phyloP scores from a whole-genome alignment of 2,888 invertebrate genomes.

The Bursaphelenchus okinawaensis region DNA sequence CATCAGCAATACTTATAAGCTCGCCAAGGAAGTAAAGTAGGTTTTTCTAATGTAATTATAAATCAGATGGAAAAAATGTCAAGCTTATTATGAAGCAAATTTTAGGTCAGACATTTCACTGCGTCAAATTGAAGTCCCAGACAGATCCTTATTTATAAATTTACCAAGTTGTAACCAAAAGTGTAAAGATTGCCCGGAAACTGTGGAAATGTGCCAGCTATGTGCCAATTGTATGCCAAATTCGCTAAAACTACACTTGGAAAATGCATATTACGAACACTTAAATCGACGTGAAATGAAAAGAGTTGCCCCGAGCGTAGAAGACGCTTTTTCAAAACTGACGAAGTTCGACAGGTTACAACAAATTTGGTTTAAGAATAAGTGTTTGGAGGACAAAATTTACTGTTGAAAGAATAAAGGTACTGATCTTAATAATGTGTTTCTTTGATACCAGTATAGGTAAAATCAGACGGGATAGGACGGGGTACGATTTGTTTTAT shows the following conservation, averaged over 20 bases:
- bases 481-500: too few species aligned
- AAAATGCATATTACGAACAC: constrained; percentile 74
- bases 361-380: background rate
- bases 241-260: constrained; percentile 65
- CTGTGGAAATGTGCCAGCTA: constrained; percentile 68
- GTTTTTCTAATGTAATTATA: too few species aligned
- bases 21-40: too few species aligned
- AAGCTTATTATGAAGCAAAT: too few species aligned
- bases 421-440: too few species aligned
- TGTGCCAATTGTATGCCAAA: constrained; percentile 73
- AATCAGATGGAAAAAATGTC: too few species aligned
- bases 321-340: background rate
- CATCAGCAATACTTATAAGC: too few species aligned
- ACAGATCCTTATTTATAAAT: background rate
- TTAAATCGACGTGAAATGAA: constrained; percentile 73
- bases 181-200: constrained; percentile 1
- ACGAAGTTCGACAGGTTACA: background rate
- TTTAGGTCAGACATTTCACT: background rate
- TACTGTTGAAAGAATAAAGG: too few species aligned
- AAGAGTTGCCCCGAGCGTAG: constrained; percentile 59
- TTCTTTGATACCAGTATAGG: too few species aligned
- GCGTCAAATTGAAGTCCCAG: background rate
- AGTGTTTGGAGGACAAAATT: background rate
- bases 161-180: background rate
- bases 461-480: too few species aligned